Evolutionary conservation across 2,888 invertebrate species (phyloP).

Genomic region (Hypena proboscidalis): DNA sequence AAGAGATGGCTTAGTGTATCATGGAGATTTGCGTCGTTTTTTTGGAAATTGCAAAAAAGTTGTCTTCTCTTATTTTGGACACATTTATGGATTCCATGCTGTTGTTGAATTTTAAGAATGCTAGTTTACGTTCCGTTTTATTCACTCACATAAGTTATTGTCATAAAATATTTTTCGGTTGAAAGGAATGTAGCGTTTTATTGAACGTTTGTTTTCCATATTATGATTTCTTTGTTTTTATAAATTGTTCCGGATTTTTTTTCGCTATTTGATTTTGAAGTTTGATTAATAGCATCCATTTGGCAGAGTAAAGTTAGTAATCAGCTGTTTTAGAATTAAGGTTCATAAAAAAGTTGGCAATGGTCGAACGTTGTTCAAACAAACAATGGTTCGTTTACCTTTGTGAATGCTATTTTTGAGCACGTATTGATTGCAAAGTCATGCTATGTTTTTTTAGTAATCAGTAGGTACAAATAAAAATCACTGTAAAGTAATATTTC

Average conservation of each 20-base stretch:
- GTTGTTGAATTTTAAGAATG: too few species aligned
- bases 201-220: too few species aligned
- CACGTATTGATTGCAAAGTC: not conserved
- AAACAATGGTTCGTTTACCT: constrained; percentile 37
- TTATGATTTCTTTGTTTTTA: too few species aligned
- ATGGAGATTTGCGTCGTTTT: not conserved
- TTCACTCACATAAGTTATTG: too few species aligned
- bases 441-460: not conserved
- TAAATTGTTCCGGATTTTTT: too few species aligned
- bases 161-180: too few species aligned
- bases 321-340: not conserved
- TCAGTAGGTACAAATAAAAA: too few species aligned
- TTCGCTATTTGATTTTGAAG: too few species aligned
- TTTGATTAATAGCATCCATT: constrained; percentile 5
- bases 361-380: constrained; percentile 1
- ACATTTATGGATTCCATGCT: too few species aligned
- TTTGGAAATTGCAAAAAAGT: not conserved
- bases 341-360: constrained; percentile 11
- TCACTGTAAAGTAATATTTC: too few species aligned
- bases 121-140: too few species aligned
- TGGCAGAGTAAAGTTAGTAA: constrained; percentile 5
- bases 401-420: constrained; percentile 1
- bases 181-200: too few species aligned
- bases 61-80: not conserved
- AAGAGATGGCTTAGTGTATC: constrained; percentile 2